Evolutionary conservation across 37 sponge, comb jelly and placozoan genomes (phyloP), one percentile per base, ranked within the genome.

Genomic region (Diacarnus erythraeanus): DNA sequence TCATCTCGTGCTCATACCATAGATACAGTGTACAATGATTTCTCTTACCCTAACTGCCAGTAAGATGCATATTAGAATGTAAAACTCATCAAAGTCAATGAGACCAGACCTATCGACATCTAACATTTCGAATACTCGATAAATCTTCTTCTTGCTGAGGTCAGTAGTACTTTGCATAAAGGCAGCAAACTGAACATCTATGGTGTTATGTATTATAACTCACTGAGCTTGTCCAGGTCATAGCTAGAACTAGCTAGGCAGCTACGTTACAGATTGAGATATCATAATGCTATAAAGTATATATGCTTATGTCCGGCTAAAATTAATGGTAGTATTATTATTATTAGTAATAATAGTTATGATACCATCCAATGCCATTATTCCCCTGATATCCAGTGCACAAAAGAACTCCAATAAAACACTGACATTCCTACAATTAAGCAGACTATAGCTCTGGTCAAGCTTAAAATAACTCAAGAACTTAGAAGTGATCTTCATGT

Each of bases 81-180:
- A 95, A 76, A 95, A 95, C 70, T 92, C 96, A 66, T 95, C 87
- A 64, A 92, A 95, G 80, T 95, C 93, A 39, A 95, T 42, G 37
- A 92, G 61, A 3, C 92, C 90, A 20, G 93, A 89, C 23, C 82
- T 57, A 31, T 95, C 96, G 30, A 92, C 90, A 69, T 95, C 96
- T 75, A 95, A 72, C 88, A 92, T 92, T 47, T 92, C 92, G 83
- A 95, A 95, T 44, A 95, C 90, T 30, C 78, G 39, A 47, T 92
- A 91, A 43, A 95, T 92, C 83, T 90, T 74, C 4, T 65, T 72
- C 31, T 81, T 79, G 72, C 76, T 95, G 39, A 95, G 76, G 61
- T 95, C 96, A 27, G 96, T 95, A 8, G 77, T 82, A 25, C 44
- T 59, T 22, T 84, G 85, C 96, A 95, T 86, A 79, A 95, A 95